Evolutionary conservation across 2,113 vertebrate species (phyloP), one percentile per base, ranked within the genome.

Genomic region (Notothenia rossii): DNA sequence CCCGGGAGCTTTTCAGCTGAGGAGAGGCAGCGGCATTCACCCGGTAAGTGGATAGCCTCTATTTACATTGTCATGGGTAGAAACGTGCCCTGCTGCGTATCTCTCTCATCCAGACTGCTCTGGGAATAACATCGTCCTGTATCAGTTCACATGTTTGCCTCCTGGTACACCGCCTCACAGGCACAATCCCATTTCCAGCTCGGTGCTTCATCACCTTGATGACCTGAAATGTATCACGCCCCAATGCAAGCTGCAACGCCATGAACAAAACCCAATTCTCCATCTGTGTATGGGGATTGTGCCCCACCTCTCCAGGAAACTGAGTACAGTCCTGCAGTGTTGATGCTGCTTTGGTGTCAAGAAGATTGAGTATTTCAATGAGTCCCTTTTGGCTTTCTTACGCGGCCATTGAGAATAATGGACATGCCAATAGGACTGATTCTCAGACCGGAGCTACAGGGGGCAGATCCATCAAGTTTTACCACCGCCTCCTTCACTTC

Each of bases 191-290:
- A 78, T 89, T 87, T 86, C 70, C 72, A 70, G 71, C 82, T 67
- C 77, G 2, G 72, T 17, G 77, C 73, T 88, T 86, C 69, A 77
- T 90, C 82, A 84, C 81, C 89, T 88, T 54, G 50, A 88, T 85
- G 81, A 83, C 83, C 77, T 55, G 48, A 56, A 56, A 86, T 89
- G 82, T 71, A 86, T 76, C 9, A 13, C 13, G 7, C 77, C 48
- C 29, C 72, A n/a, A 10, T 62, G 66, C 72, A 4, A 82, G 77
- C 70, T 14, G 59, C 77, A 18, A 3, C 14, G 0, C 40, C 67
- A 49, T 20, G 71, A 83, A 69, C 60, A 10, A 40, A 49, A n/a
- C 72, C 50, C 9, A 46, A 69, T 74, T 81, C 77, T 61, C 14
- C 11, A 4, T 18, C 79, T 75, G 54, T 75, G 69, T 79, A 10